These are phyloP conservation scores for Acleris literana DNA, from an alignment of 2,888 invertebrate genomes.

Conservation along the genomic window DNA sequence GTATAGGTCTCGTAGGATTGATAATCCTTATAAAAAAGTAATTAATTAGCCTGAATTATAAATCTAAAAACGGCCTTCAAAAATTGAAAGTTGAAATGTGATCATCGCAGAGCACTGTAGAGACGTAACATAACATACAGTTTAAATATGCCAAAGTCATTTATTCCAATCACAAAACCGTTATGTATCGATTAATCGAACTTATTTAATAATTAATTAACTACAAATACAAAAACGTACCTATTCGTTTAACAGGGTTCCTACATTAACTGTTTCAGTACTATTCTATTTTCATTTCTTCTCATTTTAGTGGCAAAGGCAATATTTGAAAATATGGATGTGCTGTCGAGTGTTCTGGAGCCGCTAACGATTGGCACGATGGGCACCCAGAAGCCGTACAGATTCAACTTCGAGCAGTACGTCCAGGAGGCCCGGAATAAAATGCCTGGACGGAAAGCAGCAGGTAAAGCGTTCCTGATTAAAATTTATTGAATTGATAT, in stretches of 20 bases:
- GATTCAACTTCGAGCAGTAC: constrained; percentile 74
- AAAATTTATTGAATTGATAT: background rate
- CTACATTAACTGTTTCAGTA: too few species aligned
- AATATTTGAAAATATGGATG: constrained; percentile 72
- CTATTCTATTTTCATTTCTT: background rate
- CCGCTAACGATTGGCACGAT: constrained; percentile 74
- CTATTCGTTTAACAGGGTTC: too few species aligned
- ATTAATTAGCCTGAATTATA: too few species aligned
- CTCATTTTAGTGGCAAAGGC: constrained; percentile 67
- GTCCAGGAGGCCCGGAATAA: constrained; percentile 75
- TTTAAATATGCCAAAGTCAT: constrained; percentile 32
- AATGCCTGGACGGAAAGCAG: constrained; percentile 74
- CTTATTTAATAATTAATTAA: too few species aligned
- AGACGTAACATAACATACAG: background rate
- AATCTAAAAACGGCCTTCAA: background rate
- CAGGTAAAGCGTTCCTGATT: constrained; percentile 52
- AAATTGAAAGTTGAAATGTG: constrained; percentile 18
- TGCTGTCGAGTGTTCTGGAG: constrained; percentile 66
- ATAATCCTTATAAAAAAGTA: too few species aligned
- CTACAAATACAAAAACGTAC: too few species aligned
- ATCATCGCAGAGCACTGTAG: background rate
- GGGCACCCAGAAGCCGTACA: constrained; percentile 77
- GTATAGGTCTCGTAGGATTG: too few species aligned
- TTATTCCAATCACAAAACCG: constrained; percentile 8
- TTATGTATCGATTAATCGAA: too few species aligned